Evolutionary conservation across 2,113 vertebrate genomes (phyloP).

Genomic region (Stegastes partitus): DNA sequence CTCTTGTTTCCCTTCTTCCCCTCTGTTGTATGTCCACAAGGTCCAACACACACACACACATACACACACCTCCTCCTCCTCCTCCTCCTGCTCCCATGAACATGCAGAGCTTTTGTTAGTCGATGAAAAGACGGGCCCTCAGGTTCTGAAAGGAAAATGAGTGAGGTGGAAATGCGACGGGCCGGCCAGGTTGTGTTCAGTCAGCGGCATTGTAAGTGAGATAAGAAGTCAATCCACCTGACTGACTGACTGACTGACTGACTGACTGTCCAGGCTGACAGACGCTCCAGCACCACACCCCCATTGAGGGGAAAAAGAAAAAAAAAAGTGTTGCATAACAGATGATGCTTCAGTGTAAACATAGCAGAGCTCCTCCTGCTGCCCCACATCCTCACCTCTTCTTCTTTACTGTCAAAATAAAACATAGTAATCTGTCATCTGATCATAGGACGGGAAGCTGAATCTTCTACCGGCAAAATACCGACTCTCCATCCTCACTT

Average conservation of each 20-base stretch:
- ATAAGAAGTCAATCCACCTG: slow-evolving; percentile 59
- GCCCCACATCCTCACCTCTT: slow-evolving; percentile 41
- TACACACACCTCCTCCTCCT: no score
- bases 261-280: slow-evolving; percentile 48
- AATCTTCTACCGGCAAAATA: slow-evolving; percentile 32
- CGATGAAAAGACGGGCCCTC: slow-evolving; percentile 55
- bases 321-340: slow-evolving; percentile 71
- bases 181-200: neutral
- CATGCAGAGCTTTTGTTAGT: slow-evolving; percentile 59
- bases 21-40: neutral
- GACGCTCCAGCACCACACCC: slow-evolving; percentile 27
- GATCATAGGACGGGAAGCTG: slow-evolving; percentile 33
- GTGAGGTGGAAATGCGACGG: slow-evolving; percentile 56
- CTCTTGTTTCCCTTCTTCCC: slow-evolving; percentile 8
- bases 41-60: slow-evolving; percentile 12
- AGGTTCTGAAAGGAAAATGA: slow-evolving; percentile 56
- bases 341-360: slow-evolving; percentile 68
- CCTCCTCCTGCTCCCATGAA: slow-evolving; percentile 14
- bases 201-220: slow-evolving; percentile 26
- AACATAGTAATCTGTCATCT: slow-evolving; percentile 52
- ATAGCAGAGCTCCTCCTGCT: slow-evolving; percentile 27
- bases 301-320: slow-evolving; percentile 36
- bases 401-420: slow-evolving; percentile 65
- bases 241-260: slow-evolving; percentile 14
- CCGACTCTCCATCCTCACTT: slow-evolving; percentile 20